Percentiles rank a stretch among this genome's conserved stretches.
Conservation (phyloP, 2,888 invertebrate species). For the Chamaedrilus cognettii region DNA sequence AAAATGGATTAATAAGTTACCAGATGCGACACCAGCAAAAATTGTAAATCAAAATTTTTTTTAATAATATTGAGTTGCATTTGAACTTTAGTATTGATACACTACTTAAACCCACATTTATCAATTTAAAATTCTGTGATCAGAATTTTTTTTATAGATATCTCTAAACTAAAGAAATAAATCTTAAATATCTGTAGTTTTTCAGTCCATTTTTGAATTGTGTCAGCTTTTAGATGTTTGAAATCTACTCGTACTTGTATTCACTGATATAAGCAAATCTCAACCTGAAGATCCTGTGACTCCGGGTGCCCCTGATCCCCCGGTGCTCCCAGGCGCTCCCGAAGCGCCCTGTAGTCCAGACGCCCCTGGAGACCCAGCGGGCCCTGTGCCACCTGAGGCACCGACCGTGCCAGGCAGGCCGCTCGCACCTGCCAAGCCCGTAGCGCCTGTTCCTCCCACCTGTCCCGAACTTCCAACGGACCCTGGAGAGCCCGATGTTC, state of each 20-base stretch:
- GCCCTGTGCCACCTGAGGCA: background rate
- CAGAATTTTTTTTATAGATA: no score
- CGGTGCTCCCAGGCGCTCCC: slow-evolving; percentile 9
- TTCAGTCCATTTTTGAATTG: background rate
- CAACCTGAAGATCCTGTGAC: slow-evolving; percentile 9
- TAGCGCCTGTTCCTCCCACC: slow-evolving; percentile 12
- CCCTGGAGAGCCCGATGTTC: slow-evolving; percentile 19
- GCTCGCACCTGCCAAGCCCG: slow-evolving; percentile 8
- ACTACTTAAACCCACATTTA: no score
- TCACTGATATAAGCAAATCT: no score
- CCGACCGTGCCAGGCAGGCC: slow-evolving; percentile 16
- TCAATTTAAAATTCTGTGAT: no score
- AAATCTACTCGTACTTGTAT: no score
- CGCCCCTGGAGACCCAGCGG: background rate
- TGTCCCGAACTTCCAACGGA: slow-evolving; percentile 16
- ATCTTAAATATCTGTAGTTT: background rate
- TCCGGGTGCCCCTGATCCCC: slow-evolving; percentile 12
- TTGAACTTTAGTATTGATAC: no score
- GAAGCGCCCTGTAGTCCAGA: slow-evolving; percentile 2
- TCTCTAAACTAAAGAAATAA: no score
- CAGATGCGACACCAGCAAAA: no score
- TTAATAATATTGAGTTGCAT: no score
- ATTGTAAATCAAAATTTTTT: no score
- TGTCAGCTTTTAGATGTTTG: no score
- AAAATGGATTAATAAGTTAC: no score